phyloP scores from a whole-genome alignment of 2,797 vertebrate species.

The Microcaecilia unicolor region DNA sequence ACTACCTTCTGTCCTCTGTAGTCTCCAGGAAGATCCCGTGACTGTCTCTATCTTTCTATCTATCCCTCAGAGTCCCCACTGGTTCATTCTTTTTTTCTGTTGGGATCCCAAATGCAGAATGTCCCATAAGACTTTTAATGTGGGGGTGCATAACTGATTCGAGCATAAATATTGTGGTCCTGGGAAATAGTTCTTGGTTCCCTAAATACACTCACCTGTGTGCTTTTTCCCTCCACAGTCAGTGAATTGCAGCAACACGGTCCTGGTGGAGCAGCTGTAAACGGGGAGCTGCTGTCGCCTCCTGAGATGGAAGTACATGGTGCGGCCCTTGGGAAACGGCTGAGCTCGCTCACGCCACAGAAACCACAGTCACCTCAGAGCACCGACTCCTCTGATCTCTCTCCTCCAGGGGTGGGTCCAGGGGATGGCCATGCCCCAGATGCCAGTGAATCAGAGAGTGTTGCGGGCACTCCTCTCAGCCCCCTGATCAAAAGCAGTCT shows the following conservation, averaged over 20 bases:
- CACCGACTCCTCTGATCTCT: slow-evolving; percentile 36
- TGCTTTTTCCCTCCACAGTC: slow-evolving; percentile 9
- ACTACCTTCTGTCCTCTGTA: no score
- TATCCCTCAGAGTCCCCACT: no score
- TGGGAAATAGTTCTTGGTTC: no score
- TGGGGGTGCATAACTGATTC: no score
- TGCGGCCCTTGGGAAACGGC: no score
- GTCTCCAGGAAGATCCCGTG: no score
- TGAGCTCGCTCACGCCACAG: slow-evolving; percentile 62
- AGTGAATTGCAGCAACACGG: neutral
- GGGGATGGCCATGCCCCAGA: neutral
- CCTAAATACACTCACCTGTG: no score
- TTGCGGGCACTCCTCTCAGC: slow-evolving; percentile 75
- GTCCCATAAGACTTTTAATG: no score
- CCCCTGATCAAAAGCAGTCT: slow-evolving; percentile 79
- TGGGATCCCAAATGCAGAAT: no score
- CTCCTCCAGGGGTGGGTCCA: slow-evolving; percentile 11
- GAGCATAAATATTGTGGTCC: no score
- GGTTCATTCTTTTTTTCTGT: no score
- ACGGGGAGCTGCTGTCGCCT: neutral
- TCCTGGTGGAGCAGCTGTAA: neutral
- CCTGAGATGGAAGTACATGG: neutral
- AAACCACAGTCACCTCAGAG: slow-evolving; percentile 45
- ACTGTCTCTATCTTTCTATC: no score
- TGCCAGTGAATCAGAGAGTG: slow-evolving; percentile 58